phyloP scores from a whole-genome alignment of 2,113 vertebrate species.

The Ictalurus punctatus region DNA sequence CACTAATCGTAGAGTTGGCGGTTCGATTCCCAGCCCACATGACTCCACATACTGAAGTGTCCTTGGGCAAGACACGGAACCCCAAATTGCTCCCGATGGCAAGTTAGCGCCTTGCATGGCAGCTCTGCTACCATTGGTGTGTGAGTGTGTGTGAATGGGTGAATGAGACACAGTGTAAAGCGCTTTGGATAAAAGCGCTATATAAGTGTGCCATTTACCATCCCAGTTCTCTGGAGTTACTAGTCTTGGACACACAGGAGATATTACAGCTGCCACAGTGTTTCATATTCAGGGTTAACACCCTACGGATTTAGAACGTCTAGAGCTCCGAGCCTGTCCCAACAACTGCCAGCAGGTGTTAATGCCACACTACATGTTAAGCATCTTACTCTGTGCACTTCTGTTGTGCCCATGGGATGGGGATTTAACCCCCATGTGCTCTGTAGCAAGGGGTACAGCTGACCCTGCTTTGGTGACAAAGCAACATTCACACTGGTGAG shows the following conservation, averaged over 20 bases:
- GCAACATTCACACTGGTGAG: neutral
- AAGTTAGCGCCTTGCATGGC: too few relatives aligned
- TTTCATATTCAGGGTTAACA: neutral
- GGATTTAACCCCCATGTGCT: neutral
- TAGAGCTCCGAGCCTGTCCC: neutral
- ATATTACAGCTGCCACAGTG: neutral
- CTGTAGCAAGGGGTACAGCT: neutral
- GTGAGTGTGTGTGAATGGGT: too few relatives aligned
- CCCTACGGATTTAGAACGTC: neutral
- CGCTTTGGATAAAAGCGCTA: too few relatives aligned
- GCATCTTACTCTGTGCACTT: neutral
- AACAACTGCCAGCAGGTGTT: neutral
- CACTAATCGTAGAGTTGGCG: too few relatives aligned
- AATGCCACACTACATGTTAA: neutral
- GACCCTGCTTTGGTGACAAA: neutral
- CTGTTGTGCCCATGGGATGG: neutral
- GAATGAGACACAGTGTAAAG: too few relatives aligned
- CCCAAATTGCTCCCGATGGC: too few relatives aligned
- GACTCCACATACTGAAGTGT: too few relatives aligned
- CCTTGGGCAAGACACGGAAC: too few relatives aligned
- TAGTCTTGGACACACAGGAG: neutral
- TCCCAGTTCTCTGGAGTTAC: neutral
- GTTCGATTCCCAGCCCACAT: too few relatives aligned
- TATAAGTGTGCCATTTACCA: too few relatives aligned
- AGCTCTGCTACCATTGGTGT: too few relatives aligned